Evolutionary conservation across 2,113 vertebrate genomes (phyloP), one percentile per base, ranked within the genome.

Genomic region (Eulemur rufifrons): DNA sequence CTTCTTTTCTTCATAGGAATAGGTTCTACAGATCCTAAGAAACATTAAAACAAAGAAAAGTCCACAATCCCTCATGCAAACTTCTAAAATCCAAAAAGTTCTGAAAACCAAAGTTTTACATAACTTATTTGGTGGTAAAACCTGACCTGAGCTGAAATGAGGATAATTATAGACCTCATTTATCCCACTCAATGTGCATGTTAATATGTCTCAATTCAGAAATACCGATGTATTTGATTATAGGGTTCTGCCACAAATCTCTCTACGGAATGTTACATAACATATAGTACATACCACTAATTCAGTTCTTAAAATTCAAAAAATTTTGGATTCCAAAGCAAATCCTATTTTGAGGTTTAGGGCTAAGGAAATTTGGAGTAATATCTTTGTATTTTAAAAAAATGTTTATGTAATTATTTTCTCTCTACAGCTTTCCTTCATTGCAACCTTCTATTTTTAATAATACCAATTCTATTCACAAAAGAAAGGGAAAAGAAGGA

Each of bases 271-370:
- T 25, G 12, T 77, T 32, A 95, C 6, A 73, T 69, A 88, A 76
- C 81, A 93, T 68, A 39, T 18, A 96, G 78, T 77, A 85, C 21
- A 64, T 42, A 76, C 3, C 5, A 18, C 15, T 87, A 82, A 61
- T 73, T 86, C 27, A 27, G 27, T 84, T 80, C 76, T 83, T 86
- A 73, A 94, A 95, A 73, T 86, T 74, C 47, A 89, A 63, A 85
- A 29, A 94, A 85, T 37, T 77, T 8, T 81, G 45, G 27, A 95
- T 84, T 77, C n/a, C 92, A 91, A 87, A 89, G 73, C 15, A 93
- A 97, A 96, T 73, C 56, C 20, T 86, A 37, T 47, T 42, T 66
- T 63, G 95, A 83, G 1, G 10, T 76, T 83, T 92, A 15, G 34
- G 17, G 37, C 17, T 84, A 69, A 89, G 32, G 15, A 85, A 92